Conservation (phyloP, 2,888 invertebrate species). For the Glomeris marginata region DNA sequence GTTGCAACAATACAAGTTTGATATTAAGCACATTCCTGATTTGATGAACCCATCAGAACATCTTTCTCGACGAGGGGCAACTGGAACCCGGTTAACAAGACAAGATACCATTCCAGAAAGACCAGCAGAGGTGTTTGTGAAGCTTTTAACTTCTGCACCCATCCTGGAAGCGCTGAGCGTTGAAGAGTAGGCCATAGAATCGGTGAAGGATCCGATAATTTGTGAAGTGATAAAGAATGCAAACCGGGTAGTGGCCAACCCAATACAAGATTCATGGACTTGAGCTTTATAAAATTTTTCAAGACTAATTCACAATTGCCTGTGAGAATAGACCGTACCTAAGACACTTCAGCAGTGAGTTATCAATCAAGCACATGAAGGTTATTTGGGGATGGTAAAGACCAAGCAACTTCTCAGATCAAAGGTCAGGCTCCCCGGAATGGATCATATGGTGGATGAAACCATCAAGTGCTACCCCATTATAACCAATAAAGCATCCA, state of each 20-base stretch:
- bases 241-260: background rate
- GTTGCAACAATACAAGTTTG: conserved; percentile 9
- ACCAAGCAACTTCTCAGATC: conserved; percentile 17
- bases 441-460: conserved; percentile 11
- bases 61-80: too few relatives aligned
- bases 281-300: too few relatives aligned
- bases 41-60: conserved; percentile 21
- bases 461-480: conserved; percentile 1
- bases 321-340: conserved; percentile 8
- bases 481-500: conserved; percentile 5
- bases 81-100: too few relatives aligned
- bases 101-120: too few relatives aligned
- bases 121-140: background rate
- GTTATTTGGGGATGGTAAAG: conserved; percentile 18
- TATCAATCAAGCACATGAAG: conserved; percentile 17
- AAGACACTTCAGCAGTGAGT: conserved; percentile 11
- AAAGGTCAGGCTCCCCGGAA: conserved; percentile 19
- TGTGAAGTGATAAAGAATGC: background rate
- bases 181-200: background rate
- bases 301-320: conserved; percentile 3
- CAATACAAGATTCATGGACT: too few relatives aligned
- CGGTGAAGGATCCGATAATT: background rate
- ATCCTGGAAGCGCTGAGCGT: background rate
- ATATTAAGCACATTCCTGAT: conserved; percentile 19
- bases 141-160: background rate